Evolutionary conservation across 92 coral and sea anemone species (phyloP), one percentile per base, ranked within the genome.

Genomic region (Phenganax marumi): DNA sequence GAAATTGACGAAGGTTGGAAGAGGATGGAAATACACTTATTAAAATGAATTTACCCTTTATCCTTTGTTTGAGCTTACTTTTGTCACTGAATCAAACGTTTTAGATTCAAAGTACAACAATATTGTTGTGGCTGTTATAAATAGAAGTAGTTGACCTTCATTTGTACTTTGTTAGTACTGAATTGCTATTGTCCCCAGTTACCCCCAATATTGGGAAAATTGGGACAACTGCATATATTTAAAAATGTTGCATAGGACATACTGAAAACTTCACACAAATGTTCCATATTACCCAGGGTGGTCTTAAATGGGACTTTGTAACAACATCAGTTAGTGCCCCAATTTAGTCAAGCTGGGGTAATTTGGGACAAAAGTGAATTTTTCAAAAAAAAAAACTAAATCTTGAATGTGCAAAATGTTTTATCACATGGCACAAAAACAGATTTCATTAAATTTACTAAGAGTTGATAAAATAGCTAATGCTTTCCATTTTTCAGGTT

Each of bases 221-320:
- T 56, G 63, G 63, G 63, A 56, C 63, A 56, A 17, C 63, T 56
- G 63, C 63, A 56, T 56, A 56, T 56, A 10, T 56, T 56, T 3
- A 56, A 56, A 56, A 56, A 56, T 56, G 63, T 21, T 56, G 18
- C 9, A 56, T 56, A 56, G 63, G 63, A 56, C 63, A 56, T 16
- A 56, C n/a, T 56, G 18, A 56, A 56, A 56, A 56, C 12, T 56
- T 56, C 63, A 56, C 63, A 56, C 63, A 56, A 56, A 21, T 56
- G 63, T 56, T 56, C 63, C 63, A 56, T 12, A 56, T 56, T 56
- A 56, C 7, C 63, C 63, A 56, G 63, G 63, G 63, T 56, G 63
- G 63, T 56, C 63, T 56, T 56, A 56, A 56, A 56, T 56, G 63
- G 63, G 12, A 56, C 63, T 16, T 56, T 56, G n/a, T 56, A 56